These are phyloP conservation scores for Pachyseris speciosa DNA, from an alignment of 64 coral and sea anemone species.

Conservation along the genomic window DNA sequence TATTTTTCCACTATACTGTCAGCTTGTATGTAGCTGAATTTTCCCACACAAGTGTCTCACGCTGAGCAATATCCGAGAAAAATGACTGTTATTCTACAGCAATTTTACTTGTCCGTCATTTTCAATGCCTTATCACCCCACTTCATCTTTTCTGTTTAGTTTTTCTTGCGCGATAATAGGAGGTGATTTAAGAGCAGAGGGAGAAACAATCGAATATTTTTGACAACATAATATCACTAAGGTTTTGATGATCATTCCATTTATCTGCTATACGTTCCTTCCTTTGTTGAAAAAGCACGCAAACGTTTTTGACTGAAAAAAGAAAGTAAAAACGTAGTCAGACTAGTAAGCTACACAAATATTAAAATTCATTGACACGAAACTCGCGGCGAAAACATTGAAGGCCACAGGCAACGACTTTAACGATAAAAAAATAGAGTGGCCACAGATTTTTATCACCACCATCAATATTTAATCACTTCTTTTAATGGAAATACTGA, in stretches of 20 bases:
- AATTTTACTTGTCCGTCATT: neutral
- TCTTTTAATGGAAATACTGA: no score
- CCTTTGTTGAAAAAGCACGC: no score
- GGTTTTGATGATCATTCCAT: neutral
- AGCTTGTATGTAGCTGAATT: neutral
- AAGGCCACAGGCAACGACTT: neutral
- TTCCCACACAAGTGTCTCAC: neutral
- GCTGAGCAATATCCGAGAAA: neutral
- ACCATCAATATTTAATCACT: slow-evolving; percentile 19
- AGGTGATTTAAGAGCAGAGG: neutral
- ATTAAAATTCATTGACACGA: neutral
- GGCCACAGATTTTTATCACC: neutral
- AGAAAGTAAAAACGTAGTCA: neutral
- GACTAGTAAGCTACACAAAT: neutral
- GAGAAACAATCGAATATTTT: neutral
- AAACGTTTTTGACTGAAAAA: no score
- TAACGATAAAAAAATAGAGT: neutral
- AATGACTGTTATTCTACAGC: neutral
- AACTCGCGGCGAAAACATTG: neutral
- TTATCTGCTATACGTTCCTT: neutral
- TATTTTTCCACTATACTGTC: neutral
- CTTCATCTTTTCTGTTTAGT: neutral
- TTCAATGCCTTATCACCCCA: neutral
- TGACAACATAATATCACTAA: neutral
- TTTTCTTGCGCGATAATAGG: neutral